Evolutionary conservation across 2,113 vertebrate genomes (phyloP), one percentile per base, ranked within the genome.

Genomic region (Dermatemys mawii): DNA sequence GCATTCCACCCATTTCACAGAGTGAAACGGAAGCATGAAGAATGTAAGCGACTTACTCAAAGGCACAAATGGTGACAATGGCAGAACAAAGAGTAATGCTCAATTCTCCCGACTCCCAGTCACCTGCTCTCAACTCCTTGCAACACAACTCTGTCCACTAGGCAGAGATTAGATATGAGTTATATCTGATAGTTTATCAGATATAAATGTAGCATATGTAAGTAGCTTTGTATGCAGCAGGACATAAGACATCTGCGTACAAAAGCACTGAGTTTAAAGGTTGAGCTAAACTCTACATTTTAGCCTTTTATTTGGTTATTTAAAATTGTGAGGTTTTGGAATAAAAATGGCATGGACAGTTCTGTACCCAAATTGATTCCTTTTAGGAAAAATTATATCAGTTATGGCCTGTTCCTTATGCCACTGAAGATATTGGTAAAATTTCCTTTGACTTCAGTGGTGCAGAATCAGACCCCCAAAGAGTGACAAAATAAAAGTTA

Each of bases 391-490:
- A n/a, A n/a, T n/a, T n/a, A n/a, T n/a, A n/a, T 86, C 6, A 29
- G 32, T 75, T 81, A 27, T 46, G 8, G 14, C 76, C 48, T 92
- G 27, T 82, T 90, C 29, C 29, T 44, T 79, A 29, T 80, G 49
- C 76, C 63, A 78, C 6, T 41, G 16, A 88, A 51, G 11, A 81
- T 67, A 87, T 2, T 70, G 26, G 29, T 2, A 94, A 93, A 94
- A 86, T 21, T 83, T 75, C 26, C 10, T 78, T 88, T 94, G 26
- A 70, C 81, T 83, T 93, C 49, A 87, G 48, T 17, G 35, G 49
- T 82, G n/a, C 6, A 76, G 80, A 17, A 83, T 81, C 78, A 90
- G 82, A 94, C 63, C 44, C 85, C 73, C 84, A 73, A 44, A 0
- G 0, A 93, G 55, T 80, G 48, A 90, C 75, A 87, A 35, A 84